Percentiles rank a stretch among this genome's conserved stretches.
These are phyloP conservation scores for Mus spicilegus DNA, from an alignment of 2,113 vertebrate genomes.

Conservation along the genomic window DNA sequence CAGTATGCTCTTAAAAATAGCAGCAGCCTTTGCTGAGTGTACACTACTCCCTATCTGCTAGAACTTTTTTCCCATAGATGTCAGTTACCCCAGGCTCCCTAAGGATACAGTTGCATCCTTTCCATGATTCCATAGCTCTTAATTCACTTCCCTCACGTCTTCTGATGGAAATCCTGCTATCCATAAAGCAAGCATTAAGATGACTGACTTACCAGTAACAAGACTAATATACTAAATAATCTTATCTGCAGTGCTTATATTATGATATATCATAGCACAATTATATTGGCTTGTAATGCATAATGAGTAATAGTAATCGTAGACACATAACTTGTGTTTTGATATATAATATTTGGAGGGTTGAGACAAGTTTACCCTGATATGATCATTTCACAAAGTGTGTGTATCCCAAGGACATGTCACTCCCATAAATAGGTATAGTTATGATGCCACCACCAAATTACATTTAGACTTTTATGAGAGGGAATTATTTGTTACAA, in stretches of 20 bases:
- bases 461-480: neutral
- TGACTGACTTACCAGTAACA: neutral
- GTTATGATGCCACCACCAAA: neutral
- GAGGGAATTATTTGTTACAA: neutral
- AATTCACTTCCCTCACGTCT: conserved; percentile 35
- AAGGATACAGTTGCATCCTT: neutral
- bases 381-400: neutral
- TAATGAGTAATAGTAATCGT: neutral
- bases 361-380: neutral
- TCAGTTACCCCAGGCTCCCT: neutral
- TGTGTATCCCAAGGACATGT: neutral
- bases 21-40: neutral
- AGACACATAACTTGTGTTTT: neutral
- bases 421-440: neutral
- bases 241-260: neutral
- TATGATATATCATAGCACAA: neutral
- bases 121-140: neutral
- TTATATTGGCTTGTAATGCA: neutral
- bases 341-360: neutral
- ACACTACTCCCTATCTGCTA: neutral
- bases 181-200: conserved; percentile 47
- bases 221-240: neutral
- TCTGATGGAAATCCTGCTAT: neutral
- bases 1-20: neutral
- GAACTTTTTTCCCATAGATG: neutral